phyloP scores from a whole-genome alignment of 2,888 invertebrate species.

The Elysia crispata region DNA sequence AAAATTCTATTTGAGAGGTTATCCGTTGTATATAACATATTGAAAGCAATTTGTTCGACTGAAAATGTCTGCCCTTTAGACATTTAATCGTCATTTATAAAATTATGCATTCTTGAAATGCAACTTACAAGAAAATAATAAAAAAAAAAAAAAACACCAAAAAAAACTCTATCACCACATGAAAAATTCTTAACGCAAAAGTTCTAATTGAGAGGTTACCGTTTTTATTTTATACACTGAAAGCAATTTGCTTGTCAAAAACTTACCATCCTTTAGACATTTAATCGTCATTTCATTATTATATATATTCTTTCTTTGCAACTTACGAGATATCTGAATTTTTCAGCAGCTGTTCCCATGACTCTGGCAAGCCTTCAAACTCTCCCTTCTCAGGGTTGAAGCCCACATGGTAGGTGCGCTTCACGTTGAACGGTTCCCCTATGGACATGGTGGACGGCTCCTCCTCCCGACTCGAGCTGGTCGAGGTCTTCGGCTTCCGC shows the following conservation, averaged over 20 bases:
- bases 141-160: neutral
- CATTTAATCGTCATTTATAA: too few species aligned
- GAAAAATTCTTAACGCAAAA: neutral
- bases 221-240: too few species aligned
- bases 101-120: too few species aligned
- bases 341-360: slow-evolving; percentile 81
- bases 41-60: too few species aligned
- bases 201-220: neutral
- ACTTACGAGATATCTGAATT: slow-evolving; percentile 85
- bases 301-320: slow-evolving; percentile 86
- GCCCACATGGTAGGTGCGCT: slow-evolving; percentile 83
- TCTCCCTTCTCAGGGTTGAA: slow-evolving; percentile 80
- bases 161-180: neutral
- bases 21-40: neutral
- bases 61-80: too few species aligned
- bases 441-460: slow-evolving; percentile 80
- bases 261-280: too few species aligned
- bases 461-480: slow-evolving; percentile 45
- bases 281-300: neutral
- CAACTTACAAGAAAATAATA: too few species aligned
- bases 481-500: slow-evolving; percentile 40
- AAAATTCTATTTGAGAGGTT: neutral
- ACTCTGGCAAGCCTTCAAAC: slow-evolving; percentile 88
- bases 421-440: slow-evolving; percentile 90
- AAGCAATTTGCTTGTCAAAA: too few species aligned